Base-by-base conservation (phyloP, 2,888 invertebrate genomes). In the Mamestra brassicae region DNA sequence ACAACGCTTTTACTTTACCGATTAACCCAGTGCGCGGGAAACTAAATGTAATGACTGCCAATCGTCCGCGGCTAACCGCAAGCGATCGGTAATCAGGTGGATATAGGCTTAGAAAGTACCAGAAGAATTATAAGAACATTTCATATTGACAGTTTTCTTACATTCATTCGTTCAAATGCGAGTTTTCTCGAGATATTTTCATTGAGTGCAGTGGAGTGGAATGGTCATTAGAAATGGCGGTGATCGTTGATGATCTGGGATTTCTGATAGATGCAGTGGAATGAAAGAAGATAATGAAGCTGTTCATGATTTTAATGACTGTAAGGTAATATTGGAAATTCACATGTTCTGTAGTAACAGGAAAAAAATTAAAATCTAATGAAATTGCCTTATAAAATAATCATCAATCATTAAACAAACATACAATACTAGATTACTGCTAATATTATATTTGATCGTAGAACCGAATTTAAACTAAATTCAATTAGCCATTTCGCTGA, bases 1-100 rank as follows among this genome's bases (percentile, higher is more conserved):
- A 45, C 54, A 52, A 61, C 58, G 80, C 80, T 80, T 80, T 75
- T 69, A 75, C 73, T 61, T 55, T 66, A 71, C 66, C 77, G 66
- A 86, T 81, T 85, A 86, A 85, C 85, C 86, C 71, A 85, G 62
- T 86, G 73, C 65, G 69, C 80, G 83, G 71, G 74, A 76, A 76
- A 80, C 73, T 83, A 76, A 83, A 77, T 55, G 42, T 72, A 78
- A 80, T 73, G 70, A 71, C 76, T 74, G 67, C n/a, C 63, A 72
- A 76, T 77, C 67, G 61, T 76, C 80, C 73, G 72, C 73, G 82
- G 84, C 63, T 61, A 67, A 84, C 81, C 77, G 63, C 84, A 71
- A 76, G 52, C 70, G 66, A 72, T 85, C 74, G 68, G 74, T 63
- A 65, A 71, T 84, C 76, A 78, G 63, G 72, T 78, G 58, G 55